These are phyloP conservation scores for Bos indicus DNA, from an alignment of 2,113 vertebrate species.

Conservation along the genomic window DNA sequence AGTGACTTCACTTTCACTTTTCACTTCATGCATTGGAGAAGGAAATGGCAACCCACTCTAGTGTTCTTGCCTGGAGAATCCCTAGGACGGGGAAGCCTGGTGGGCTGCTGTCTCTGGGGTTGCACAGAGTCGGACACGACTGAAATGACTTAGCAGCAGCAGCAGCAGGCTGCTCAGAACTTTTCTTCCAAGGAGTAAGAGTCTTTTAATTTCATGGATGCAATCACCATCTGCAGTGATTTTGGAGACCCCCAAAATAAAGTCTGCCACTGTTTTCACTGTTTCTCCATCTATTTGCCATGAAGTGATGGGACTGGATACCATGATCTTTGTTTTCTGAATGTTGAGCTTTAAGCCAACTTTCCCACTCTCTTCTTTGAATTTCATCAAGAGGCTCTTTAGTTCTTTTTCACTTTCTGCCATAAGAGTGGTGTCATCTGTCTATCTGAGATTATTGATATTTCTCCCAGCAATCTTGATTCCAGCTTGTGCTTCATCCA, in stretches of 20 bases:
- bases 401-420: neutral
- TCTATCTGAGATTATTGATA: neutral
- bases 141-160: too few species aligned
- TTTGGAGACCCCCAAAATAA: neutral
- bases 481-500: neutral
- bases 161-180: neutral
- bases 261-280: neutral
- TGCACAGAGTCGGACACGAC: too few species aligned
- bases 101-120: too few species aligned
- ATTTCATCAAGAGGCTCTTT: neutral
- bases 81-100: too few species aligned
- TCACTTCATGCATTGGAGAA: too few species aligned
- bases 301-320: neutral
- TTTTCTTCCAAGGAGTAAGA: neutral
- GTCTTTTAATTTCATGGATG: neutral
- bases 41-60: too few species aligned
- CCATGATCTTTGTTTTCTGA: neutral
- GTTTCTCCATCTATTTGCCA: neutral
- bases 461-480: neutral
- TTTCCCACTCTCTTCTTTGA: neutral
- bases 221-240: neutral
- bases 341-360: neutral
- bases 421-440: neutral
- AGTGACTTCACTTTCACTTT: too few species aligned
- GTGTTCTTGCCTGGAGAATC: too few species aligned